phyloP scores from a whole-genome alignment of 2,888 invertebrate genomes.

The Mythimna ferrago region DNA sequence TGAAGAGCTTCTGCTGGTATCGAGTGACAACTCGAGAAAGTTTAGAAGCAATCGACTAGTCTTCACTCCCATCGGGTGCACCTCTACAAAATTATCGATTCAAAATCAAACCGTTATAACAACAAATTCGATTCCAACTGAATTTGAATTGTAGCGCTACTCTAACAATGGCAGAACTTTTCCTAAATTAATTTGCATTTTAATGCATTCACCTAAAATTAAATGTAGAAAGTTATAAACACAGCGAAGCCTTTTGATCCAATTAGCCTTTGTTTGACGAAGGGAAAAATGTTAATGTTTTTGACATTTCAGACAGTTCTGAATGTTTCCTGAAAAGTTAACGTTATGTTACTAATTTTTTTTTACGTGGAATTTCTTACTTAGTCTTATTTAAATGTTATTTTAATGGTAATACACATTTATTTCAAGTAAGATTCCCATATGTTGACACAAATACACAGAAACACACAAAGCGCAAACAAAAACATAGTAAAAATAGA shows the following conservation, averaged over 20 bases:
- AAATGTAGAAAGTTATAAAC: conserved; percentile 49
- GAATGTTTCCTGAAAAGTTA: conserved; percentile 29
- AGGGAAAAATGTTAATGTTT: conserved; percentile 36
- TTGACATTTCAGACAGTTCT: conserved; percentile 26
- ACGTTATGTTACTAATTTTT: neutral
- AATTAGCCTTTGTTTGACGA: conserved; percentile 44
- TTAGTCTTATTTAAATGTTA: neutral
- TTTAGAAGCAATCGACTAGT: conserved; percentile 41
- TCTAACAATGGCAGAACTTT: conserved; percentile 55
- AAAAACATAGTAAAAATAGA: too few relatives aligned
- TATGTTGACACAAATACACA: too few relatives aligned
- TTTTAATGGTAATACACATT: too few relatives aligned
- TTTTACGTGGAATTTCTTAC: conserved; percentile 5
- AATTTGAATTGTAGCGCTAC: conserved; percentile 47
- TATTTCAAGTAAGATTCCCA: too few relatives aligned
- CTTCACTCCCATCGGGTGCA: conserved; percentile 29
- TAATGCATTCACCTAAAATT: conserved; percentile 59
- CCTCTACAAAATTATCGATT: conserved; percentile 49
- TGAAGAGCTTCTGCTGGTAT: conserved; percentile 31
- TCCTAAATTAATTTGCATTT: conserved; percentile 63
- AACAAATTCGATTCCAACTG: conserved; percentile 42
- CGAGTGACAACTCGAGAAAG: conserved; percentile 43
- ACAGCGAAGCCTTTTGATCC: conserved; percentile 42
- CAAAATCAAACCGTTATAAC: conserved; percentile 30
- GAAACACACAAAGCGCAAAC: too few relatives aligned